Evolutionary conservation across 2,888 invertebrate genomes (phyloP), one percentile per base, ranked within the genome.

Genomic region (Diarsia mendica): DNA sequence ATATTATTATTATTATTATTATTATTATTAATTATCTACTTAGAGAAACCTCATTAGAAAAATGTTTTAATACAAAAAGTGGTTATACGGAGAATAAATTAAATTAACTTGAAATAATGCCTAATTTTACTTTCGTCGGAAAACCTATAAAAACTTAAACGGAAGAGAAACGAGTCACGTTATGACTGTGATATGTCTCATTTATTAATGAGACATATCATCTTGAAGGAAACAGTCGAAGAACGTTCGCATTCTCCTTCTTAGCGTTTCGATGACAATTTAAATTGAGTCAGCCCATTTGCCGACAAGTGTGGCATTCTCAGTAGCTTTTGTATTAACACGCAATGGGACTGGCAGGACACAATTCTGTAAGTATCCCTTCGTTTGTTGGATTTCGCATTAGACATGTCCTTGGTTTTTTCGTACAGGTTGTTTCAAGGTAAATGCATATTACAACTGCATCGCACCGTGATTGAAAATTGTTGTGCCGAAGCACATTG

Each of bases 21-120:
- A n/a, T n/a, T n/a, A n/a, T n/a, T n/a, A n/a, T n/a, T n/a, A n/a
- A n/a, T 8, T 9, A 51, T 39, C 18, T 55, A 28, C 18, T 79
- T 20, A 28, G 39, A 53, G 18, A 28, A 67, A 72, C 64, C 28
- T 68, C 64, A 53, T 68, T n/a, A 44, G 80, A 74, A 79, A 81
- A 82, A 89, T 90, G 90, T 92, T 91, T 92, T 63, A 91, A 90
- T 10, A 53, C 4, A 58, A 58, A 44, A 28, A 20, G 55, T 61
- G 46, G 15, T 48, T 69, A 58, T 72, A 48, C 28, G 48, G 48
- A 63, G 4, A 72, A 79, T 83, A 71, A 61, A 79, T 83, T 79
- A 6, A 39, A 75, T 58, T 49, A 77, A 63, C 60, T 33, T 61
- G 23, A 68, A 77, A 86, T 77, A 82, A 79, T 72, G 20, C 49